Conservation (phyloP, 2,888 invertebrate species). For the Coleophora deauratella region DNA sequence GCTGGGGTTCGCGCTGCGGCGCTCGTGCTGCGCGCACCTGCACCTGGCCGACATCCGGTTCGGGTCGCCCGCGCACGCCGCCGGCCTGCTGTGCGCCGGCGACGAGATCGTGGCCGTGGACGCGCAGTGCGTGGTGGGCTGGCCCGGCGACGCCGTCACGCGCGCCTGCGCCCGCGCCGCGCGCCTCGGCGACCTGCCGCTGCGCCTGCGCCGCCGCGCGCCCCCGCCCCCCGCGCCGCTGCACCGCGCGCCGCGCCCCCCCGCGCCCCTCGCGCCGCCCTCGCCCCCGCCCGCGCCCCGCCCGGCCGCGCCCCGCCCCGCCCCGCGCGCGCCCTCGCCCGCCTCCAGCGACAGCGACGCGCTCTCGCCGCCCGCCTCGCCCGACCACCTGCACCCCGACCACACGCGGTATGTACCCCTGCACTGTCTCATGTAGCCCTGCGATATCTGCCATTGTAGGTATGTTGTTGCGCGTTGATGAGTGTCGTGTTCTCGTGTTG, state of each 20-base stretch:
- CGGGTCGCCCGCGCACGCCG: slow-evolving; percentile 93
- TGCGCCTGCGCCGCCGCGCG: slow-evolving; percentile 30
- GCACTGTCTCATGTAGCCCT: no score
- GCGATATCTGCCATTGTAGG: no score
- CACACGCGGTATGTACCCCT: slow-evolving; percentile 21
- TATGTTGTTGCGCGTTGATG: not conserved
- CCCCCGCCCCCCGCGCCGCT: slow-evolving; percentile 59
- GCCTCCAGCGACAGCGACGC: slow-evolving; percentile 43
- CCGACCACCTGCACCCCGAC: slow-evolving; percentile 37
- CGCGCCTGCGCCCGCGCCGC: slow-evolving; percentile 22
- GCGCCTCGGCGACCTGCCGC: slow-evolving; percentile 4
- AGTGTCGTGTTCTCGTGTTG: not conserved
- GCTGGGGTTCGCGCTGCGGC: slow-evolving; percentile 91
- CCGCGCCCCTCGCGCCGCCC: slow-evolving; percentile 11
- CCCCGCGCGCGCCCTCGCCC: slow-evolving; percentile 5
- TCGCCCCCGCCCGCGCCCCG: slow-evolving; percentile 10
- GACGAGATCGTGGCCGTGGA: slow-evolving; percentile 92
- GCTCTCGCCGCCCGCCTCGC: slow-evolving; percentile 60
- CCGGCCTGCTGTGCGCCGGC: slow-evolving; percentile 94
- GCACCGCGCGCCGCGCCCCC: slow-evolving; percentile 14
- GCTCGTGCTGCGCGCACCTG: slow-evolving; percentile 83
- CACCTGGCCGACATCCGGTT: slow-evolving; percentile 93
- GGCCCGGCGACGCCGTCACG: slow-evolving; percentile 40
- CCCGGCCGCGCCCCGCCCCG: slow-evolving; percentile 6
- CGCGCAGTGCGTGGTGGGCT: slow-evolving; percentile 47